Conservation (phyloP, 2,888 invertebrate species). For the Oxycera nigricornis region DNA sequence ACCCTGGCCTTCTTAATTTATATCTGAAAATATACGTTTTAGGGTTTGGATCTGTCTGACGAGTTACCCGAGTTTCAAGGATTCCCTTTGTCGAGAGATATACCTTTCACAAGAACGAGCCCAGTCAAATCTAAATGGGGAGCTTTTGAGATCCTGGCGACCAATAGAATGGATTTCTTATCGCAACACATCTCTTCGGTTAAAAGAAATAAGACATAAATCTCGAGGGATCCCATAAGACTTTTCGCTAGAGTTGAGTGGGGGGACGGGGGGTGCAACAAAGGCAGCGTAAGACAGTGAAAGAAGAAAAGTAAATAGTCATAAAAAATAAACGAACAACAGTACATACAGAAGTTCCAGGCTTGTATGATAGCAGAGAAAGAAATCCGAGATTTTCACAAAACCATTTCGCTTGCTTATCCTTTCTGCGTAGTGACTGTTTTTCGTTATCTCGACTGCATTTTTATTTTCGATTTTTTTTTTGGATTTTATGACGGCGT, state of each 20-base stretch:
- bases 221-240: conserved; percentile 38
- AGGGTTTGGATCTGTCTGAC: conserved; percentile 2
- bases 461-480: conserved; percentile 43
- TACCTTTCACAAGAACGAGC: conserved; percentile 13
- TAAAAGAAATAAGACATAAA: conserved; percentile 40
- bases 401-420: conserved; percentile 8
- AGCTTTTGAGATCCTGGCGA: conserved; percentile 4
- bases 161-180: conserved; percentile 30
- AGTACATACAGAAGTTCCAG: conserved; percentile 3
- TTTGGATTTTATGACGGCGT: conserved; percentile 44
- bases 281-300: too few species aligned
- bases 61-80: neutral
- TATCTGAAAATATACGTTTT: conserved; percentile 1
- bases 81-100: neutral
- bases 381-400: conserved; percentile 2
- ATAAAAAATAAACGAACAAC: conserved; percentile 31
- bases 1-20: conserved; percentile 7
- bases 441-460: conserved; percentile 44
- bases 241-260: neutral
- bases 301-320: neutral
- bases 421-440: conserved; percentile 15
- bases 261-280: neutral
- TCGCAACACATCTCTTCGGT: conserved; percentile 37
- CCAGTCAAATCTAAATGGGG: conserved; percentile 24
- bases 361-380: conserved; percentile 1